Base-by-base conservation (phyloP, 2,797 vertebrate genomes). In the Phrynocephalus vlangalii region DNA sequence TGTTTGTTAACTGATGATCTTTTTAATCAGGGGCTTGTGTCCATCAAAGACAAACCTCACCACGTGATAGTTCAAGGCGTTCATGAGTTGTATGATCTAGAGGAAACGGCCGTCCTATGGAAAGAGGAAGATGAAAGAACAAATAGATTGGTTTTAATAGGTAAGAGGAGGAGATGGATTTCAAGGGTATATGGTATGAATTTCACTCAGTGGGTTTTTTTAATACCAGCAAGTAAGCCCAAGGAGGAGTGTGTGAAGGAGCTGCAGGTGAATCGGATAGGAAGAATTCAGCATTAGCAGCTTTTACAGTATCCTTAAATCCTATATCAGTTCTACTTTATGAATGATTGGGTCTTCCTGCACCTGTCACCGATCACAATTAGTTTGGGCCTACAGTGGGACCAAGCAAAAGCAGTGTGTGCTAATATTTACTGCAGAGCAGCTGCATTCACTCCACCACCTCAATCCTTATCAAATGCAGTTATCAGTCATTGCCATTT, bases 11-110 rank as follows among this genome's bases (percentile, higher is more conserved):
- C 38, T 86, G 80, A 56, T 79, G 44, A 86, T 78, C 86, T 86
- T 95, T 93, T 86, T 94, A 91, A 87, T 85, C 95, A 99, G 99
- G 99, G 98, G 63, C 96, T 99, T 89, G 96, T 99, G 67, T 98
- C 98, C 3, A 86, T 99, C 89, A 95, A 96, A 94, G 97, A 97
- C 89, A 99, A 98, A 95, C 92, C 95, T 91, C 97, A 98, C 84
- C 98, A 98, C 92, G 96, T 98, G 91, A 98, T 99, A 96, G 95
- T 99, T 91, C 99, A 99, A 96, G 98, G 98, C 90, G 98, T 99
- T 87, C 98, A 99, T 76, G 98, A 99, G 91, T 97, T 99, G 20
- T 99, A 99, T 79, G 99, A 99, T 91, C 95, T 99, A 88, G 98
- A 99, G 93, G 98, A 99, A 93, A 98, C 97, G 48, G 95, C 96